Evolutionary conservation across 2,888 invertebrate genomes (phyloP).

Genomic region (Tuta absoluta): DNA sequence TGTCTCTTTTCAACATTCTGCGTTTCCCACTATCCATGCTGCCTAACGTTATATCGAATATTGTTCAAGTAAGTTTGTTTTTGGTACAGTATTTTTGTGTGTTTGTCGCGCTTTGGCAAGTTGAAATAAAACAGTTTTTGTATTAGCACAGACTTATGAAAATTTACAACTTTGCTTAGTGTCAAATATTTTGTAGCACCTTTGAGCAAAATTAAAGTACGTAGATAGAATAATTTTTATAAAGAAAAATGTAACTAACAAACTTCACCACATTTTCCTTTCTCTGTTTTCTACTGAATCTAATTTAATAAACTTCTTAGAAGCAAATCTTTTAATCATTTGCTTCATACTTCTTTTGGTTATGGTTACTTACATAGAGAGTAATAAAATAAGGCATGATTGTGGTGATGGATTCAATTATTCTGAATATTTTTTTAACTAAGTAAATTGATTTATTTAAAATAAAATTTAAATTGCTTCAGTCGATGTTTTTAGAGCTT

Average conservation of each 20-base stretch:
- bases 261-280: not conserved
- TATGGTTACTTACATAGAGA: not conserved
- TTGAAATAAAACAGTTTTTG: not conserved
- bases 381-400: not conserved
- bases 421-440: not conserved
- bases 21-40: slow-evolving; percentile 97
- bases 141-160: not conserved
- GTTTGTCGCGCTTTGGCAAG: slow-evolving; percentile 21
- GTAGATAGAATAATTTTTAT: not conserved
- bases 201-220: not conserved
- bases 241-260: not conserved
- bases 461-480: too few relatives aligned
- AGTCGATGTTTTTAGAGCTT: too few relatives aligned
- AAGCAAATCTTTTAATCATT: too few relatives aligned
- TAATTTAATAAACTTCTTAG: not conserved
- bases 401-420: not conserved
- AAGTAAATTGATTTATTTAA: too few relatives aligned
- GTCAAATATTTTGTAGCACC: not conserved
- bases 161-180: not conserved
- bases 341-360: not conserved
- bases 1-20: slow-evolving; percentile 98
- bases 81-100: slow-evolving; percentile 37
- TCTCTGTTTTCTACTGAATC: not conserved
- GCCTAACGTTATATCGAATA: slow-evolving; percentile 96
- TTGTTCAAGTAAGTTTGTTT: slow-evolving; percentile 90